These are phyloP conservation scores for Drosophila algonquin DNA, from an alignment of 2,888 invertebrate genomes.

Conservation along the genomic window DNA sequence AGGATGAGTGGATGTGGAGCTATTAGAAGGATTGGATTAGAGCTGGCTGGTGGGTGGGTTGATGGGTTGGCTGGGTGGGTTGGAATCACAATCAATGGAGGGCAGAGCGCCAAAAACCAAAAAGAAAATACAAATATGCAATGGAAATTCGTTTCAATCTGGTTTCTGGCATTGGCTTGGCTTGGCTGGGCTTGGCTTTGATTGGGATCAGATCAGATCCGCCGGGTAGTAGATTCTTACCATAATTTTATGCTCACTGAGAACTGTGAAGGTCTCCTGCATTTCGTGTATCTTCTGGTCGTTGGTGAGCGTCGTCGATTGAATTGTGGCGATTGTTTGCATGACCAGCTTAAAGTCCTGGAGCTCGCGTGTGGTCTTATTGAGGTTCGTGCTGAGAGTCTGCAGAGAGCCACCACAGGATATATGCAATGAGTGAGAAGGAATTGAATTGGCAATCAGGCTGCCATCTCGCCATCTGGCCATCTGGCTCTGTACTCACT, in stretches of 20 bases:
- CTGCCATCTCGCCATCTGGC: neutral
- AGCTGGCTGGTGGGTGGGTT: neutral
- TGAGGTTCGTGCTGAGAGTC: conserved; percentile 87
- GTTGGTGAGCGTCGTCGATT: conserved; percentile 90
- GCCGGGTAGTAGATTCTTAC: conserved; percentile 83
- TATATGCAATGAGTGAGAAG: conserved; percentile 3
- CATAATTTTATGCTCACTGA: conserved; percentile 89
- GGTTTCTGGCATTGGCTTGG: neutral
- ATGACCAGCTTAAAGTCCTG: conserved; percentile 93
- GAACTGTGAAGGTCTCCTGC: conserved; percentile 91
- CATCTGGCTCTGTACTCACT: conserved; percentile 85
- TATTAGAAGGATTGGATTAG: conserved; percentile 30
- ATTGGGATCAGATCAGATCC: neutral
- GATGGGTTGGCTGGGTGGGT: neutral
- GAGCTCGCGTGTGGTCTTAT: conserved; percentile 90
- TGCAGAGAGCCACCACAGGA: conserved; percentile 36
- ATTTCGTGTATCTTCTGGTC: conserved; percentile 90
- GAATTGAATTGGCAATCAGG: conserved; percentile 17
- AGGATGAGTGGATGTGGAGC: conserved; percentile 11
- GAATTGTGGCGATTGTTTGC: conserved; percentile 91
- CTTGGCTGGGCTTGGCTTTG: neutral
- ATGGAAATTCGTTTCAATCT: conserved; percentile 1
- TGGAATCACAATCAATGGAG: neutral
- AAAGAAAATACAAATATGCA: neutral
- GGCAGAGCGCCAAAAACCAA: neutral